Base-by-base conservation (phyloP, 2,797 vertebrate species). In the Sebastes steindachneri region DNA sequence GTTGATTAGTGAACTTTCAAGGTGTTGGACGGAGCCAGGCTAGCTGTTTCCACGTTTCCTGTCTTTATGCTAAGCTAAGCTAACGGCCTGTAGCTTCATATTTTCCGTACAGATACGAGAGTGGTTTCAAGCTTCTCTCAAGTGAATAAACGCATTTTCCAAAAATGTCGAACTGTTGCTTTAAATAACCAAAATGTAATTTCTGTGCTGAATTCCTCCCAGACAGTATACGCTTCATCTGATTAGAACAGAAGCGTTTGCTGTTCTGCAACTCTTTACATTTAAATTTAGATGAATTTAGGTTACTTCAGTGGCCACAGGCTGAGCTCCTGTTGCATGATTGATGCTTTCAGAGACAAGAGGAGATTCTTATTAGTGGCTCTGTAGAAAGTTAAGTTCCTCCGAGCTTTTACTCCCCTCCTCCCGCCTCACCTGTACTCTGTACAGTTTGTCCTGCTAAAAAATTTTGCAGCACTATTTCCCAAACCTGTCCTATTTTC, bases 401-500 rank as follows among this genome's bases (percentile, higher is more conserved):
- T 84, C 37, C 26, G 48, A 81, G 78, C 65, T 75, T 73, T 73
- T 62, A 2, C 57, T 64, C 35, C 48, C 63, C 53, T 33, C 35
- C 64, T 33, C 45, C 28, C 28, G 28, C 71, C 57, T 45, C 41
- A 69, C 66, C 65, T 73, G 68, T 69, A 28, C 73, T 78, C 77
- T 26, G 73, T 4, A 83, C 73, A 80, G 77, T 77, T 86, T 90
- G 89, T 79, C 89, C 87, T 51, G 83, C 72, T 60, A 72, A 81
- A 83, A 86, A 71, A 84, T 82, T 86, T 80, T 82, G 66, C 74
- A 54, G 87, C 8, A 12, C 84, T 83, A 59, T 85, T 89, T 91
- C 76, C 77, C 79, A 89, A 93, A 92, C 87, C 85, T 88, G 88
- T 72, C 82, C 95, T 95, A 95, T 92, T 95, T 96, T 89, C 85